Evolutionary conservation across 2,113 vertebrate genomes (phyloP).

Genomic region (Dicentrarchus labrax): DNA sequence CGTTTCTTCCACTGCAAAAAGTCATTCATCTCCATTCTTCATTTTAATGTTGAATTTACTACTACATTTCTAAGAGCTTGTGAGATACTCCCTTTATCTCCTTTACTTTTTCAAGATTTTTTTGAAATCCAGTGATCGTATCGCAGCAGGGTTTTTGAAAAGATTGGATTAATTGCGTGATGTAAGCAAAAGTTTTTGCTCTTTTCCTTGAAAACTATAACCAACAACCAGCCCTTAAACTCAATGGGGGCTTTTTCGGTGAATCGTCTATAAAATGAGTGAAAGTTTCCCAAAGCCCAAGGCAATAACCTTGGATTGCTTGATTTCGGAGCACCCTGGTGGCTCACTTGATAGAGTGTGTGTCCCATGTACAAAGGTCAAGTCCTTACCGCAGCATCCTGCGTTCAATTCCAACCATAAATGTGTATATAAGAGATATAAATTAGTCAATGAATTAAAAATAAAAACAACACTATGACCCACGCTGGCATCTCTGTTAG

Average conservation of each 20-base stretch:
- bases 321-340: too few species aligned
- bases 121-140: constrained; percentile 3
- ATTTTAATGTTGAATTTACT: constrained; percentile 5
- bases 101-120: not conserved
- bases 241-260: not conserved
- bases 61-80: not conserved
- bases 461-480: not conserved
- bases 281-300: not conserved
- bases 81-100: not conserved
- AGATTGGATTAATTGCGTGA: not conserved
- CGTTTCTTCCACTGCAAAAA: constrained; percentile 42
- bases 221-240: not conserved
- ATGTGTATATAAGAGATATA: too few species aligned
- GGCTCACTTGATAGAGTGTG: too few species aligned
- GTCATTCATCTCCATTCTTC: not conserved
- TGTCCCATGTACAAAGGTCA: too few species aligned
- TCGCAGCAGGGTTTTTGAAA: not conserved
- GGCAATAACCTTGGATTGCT: not conserved
- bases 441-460: too few species aligned
- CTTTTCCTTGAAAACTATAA: not conserved
- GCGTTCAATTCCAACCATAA: too few species aligned
- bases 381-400: too few species aligned
- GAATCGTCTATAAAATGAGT: too few species aligned
- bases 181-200: not conserved
- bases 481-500: not conserved